phyloP scores from a whole-genome alignment of 1,140 invertebrate species.

The Panulirus ornatus region DNA sequence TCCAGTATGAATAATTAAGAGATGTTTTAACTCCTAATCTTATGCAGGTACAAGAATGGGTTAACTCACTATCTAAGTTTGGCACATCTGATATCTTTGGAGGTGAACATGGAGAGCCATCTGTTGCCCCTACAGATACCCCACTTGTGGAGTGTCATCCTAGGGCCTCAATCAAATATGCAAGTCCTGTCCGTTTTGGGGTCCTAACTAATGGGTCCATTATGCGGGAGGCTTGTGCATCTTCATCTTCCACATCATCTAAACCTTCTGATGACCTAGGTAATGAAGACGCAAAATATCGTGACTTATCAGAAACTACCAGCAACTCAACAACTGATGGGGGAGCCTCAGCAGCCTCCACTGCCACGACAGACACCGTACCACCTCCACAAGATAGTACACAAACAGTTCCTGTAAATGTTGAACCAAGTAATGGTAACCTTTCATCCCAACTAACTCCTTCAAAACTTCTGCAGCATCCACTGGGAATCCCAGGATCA shows the following conservation, averaged over 20 bases:
- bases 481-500: slow-evolving; percentile 54
- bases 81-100: slow-evolving; percentile 48
- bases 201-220: slow-evolving; percentile 74
- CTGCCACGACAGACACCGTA: slow-evolving; percentile 59
- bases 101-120: slow-evolving; percentile 49
- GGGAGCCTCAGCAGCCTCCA: slow-evolving; percentile 67
- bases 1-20: no score
- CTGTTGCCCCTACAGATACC: slow-evolving; percentile 50
- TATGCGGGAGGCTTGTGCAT: slow-evolving; percentile 69
- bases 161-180: slow-evolving; percentile 66
- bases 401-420: slow-evolving; percentile 20
- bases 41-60: slow-evolving; percentile 72
- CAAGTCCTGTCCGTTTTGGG: slow-evolving; percentile 73
- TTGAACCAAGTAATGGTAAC: slow-evolving; percentile 20
- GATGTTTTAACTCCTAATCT: no score
- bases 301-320: slow-evolving; percentile 74
- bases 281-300: slow-evolving; percentile 71
- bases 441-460: slow-evolving; percentile 39
- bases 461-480: slow-evolving; percentile 39
- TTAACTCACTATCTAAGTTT: slow-evolving; percentile 73
- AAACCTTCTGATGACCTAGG: slow-evolving; percentile 70
- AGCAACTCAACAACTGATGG: slow-evolving; percentile 74
- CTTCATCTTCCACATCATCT: slow-evolving; percentile 67
- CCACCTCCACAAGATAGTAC: slow-evolving; percentile 39
- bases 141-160: slow-evolving; percentile 57